These are phyloP conservation scores for Metallyticus violacea DNA, from an alignment of 2,888 invertebrate species.

Conservation along the genomic window DNA sequence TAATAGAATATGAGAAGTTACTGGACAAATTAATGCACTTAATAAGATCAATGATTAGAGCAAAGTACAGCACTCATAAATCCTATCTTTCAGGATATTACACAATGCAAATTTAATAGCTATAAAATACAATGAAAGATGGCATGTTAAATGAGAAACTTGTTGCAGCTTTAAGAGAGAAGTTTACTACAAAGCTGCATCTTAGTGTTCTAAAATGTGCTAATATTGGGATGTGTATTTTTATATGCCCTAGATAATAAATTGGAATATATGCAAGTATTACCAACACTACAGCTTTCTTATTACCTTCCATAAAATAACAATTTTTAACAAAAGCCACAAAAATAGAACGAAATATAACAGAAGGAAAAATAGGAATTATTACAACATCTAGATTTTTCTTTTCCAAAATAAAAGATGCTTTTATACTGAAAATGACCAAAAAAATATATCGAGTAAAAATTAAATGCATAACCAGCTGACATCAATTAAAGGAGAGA, in stretches of 20 bases:
- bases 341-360: background rate
- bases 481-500: background rate
- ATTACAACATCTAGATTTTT: background rate
- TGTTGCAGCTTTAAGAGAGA: background rate
- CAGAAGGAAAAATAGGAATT: background rate
- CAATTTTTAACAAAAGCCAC: background rate
- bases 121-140: too few relatives aligned
- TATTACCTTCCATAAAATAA: background rate
- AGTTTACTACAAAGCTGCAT: background rate
- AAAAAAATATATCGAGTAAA: constrained; percentile 7
- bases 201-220: background rate
- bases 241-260: background rate
- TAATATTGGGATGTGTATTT: too few relatives aligned
- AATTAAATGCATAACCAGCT: constrained; percentile 23
- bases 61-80: too few relatives aligned
- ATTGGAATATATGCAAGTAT: background rate
- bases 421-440: background rate
- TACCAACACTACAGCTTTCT: background rate
- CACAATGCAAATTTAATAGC: background rate
- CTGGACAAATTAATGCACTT: too few relatives aligned
- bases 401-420: background rate
- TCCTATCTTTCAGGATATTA: background rate
- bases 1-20: too few relatives aligned
- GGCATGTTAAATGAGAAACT: background rate
- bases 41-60: too few relatives aligned